Evolutionary conservation across 92 coral and sea anemone species (phyloP).

Genomic region (Actinostola sp.): DNA sequence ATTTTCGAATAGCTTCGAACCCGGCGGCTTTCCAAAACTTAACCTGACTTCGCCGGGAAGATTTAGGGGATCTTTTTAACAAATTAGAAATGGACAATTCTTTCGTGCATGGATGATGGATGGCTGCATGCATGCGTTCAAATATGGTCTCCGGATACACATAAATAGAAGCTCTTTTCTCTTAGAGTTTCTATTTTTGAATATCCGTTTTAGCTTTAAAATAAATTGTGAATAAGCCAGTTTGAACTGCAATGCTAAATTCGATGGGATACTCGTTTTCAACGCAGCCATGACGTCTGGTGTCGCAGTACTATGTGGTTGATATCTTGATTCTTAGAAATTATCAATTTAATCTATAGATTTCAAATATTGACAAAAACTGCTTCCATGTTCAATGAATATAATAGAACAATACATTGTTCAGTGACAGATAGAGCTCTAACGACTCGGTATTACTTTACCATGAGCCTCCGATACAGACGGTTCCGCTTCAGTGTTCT

Average conservation of each 20-base stretch:
- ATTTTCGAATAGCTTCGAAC: too few relatives aligned
- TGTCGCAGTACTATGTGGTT: too few relatives aligned
- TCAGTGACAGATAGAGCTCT: neutral
- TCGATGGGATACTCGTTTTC: too few relatives aligned
- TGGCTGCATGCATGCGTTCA: too few relatives aligned
- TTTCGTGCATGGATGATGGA: too few relatives aligned
- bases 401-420: neutral
- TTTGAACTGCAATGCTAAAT: too few relatives aligned
- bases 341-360: constrained; percentile 12
- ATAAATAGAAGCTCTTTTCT: neutral
- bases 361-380: constrained; percentile 16
- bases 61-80: too few relatives aligned
- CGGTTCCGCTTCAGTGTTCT: neutral
- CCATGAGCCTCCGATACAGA: too few relatives aligned
- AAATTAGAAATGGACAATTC: too few relatives aligned
- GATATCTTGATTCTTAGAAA: constrained; percentile 1
- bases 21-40: too few relatives aligned
- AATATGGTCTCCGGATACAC: neutral
- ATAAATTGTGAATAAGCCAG: neutral
- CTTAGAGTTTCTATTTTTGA: neutral
- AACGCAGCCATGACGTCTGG: too few relatives aligned
- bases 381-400: constrained; percentile 1
- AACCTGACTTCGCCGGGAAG: too few relatives aligned
- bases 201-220: constrained; percentile 17
- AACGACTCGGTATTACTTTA: neutral